phyloP scores from a whole-genome alignment of 2,888 invertebrate genomes.

The Cataglyphis albicans region DNA sequence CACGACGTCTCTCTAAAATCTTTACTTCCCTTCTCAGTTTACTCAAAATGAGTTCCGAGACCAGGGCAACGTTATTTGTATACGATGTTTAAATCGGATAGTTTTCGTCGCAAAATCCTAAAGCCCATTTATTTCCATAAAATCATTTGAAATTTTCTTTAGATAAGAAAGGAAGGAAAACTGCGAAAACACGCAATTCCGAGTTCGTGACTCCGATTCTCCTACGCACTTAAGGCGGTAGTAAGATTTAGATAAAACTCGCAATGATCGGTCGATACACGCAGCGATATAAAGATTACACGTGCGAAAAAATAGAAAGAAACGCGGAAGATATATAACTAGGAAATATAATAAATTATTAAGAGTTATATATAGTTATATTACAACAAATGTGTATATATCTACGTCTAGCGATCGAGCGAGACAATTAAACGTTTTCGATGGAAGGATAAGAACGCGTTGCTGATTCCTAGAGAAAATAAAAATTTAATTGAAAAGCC shows the following conservation, averaged over 20 bases:
- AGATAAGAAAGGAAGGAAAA: not conserved
- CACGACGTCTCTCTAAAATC: conserved; percentile 7
- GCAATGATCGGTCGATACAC: conserved; percentile 23
- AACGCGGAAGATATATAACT: not conserved
- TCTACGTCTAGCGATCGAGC: conserved; percentile 29
- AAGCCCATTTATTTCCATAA: conserved; percentile 42
- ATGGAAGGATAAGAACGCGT: conserved; percentile 1
- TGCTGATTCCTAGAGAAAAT: conserved; percentile 30
- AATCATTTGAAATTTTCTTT: conserved; percentile 8
- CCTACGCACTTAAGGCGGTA: not conserved
- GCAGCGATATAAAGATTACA: conserved; percentile 2
- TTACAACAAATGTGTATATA: conserved; percentile 2
- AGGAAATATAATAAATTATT: conserved; percentile 22
- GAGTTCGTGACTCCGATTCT: conserved; percentile 29
- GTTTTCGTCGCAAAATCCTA: conserved; percentile 41
- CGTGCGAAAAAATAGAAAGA: not conserved
- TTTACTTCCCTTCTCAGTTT: conserved; percentile 13
- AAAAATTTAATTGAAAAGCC: conserved; percentile 49
- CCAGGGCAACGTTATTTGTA: conserved; percentile 41
- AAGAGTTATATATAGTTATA: not conserved
- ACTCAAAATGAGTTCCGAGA: conserved; percentile 9
- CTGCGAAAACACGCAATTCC: not conserved
- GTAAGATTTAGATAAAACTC: conserved; percentile 23
- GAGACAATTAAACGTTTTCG: conserved; percentile 38
- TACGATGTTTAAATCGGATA: conserved; percentile 35